Evolutionary conservation across 2,888 invertebrate genomes (phyloP), one percentile per base, ranked within the genome.

Genomic region (Brachyopa scutellaris): DNA sequence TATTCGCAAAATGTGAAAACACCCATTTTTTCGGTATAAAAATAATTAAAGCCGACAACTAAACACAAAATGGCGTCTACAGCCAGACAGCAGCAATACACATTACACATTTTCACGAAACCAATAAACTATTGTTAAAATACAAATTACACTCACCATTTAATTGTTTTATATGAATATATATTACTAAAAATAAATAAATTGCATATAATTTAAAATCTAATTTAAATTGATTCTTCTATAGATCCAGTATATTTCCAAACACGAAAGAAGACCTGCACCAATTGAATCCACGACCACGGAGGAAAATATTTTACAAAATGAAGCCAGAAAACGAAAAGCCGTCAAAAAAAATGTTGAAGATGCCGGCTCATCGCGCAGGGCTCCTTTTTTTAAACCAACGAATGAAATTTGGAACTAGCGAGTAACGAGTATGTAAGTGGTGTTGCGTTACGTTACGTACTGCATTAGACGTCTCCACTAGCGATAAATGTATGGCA

Each of bases 311-410:
- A 51, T 59, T 59, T 45, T 55, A 67, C 40, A 62, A 67, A 79
- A 66, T 49, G 61, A 64, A 76, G 66, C 73, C 72, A 38, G n/a
- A n/a, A 26, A 26, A 26, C 6, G 26, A 26, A n/a, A 3, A 3
- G 26, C 57, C 61, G 42, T 45, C 66, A 61, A 31, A 51, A 67
- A 42, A 51, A 38, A 53, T 53, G 33, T 17, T 15, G 13, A 47
- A 61, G 42, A 74, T 57, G 79, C 74, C 74, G 80, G 74, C 80
- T 80, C 67, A 69, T 33, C 49, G 76, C 80, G 66, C 66, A 79
- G 42, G 66, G 59, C 78, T 78, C 9, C 19, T 15, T 23, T 38
- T 21, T 57, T 33, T 19, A 17, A 2, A 23, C 0, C 11, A 31
- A 38, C 69, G 53, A 77, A 38, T 64, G n/a, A 23, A 49, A 40